Evolutionary conservation across 2,113 vertebrate genomes (phyloP).

Genomic region (Heterotilapia buettikoferi): DNA sequence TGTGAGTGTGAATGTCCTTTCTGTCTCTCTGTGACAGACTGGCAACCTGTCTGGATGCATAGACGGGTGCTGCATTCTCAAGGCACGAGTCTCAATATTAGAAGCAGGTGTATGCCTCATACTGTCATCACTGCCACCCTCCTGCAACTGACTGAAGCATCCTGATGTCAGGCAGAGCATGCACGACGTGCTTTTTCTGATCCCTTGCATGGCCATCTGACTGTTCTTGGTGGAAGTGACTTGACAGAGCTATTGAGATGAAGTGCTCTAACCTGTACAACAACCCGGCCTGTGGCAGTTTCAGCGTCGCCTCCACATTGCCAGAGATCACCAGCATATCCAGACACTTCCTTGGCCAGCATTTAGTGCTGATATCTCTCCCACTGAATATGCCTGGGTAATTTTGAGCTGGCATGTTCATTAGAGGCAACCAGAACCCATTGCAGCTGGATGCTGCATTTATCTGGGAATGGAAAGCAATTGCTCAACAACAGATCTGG

Average conservation of each 20-base stretch:
- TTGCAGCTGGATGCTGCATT: background rate
- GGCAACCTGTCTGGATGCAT: background rate
- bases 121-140: background rate
- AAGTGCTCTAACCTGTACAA: background rate
- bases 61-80: accelerated
- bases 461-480: accelerated
- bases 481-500: background rate
- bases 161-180: background rate
- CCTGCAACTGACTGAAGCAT: background rate
- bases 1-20: background rate
- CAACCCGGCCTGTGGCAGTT: background rate
- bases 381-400: background rate
- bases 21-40: background rate
- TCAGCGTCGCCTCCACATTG: background rate
- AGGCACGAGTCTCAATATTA: background rate
- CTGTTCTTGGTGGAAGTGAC: background rate
- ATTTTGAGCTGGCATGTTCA: background rate
- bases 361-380: background rate
- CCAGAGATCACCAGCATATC: background rate
- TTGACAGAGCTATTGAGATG: background rate
- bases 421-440: background rate
- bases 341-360: background rate
- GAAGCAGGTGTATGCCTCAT: background rate
- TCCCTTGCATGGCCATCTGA: background rate
- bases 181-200: background rate